Evolutionary conservation across 2,888 invertebrate species (phyloP), one percentile per base, ranked within the genome.

Genomic region (Trissoscelio sp.): DNA sequence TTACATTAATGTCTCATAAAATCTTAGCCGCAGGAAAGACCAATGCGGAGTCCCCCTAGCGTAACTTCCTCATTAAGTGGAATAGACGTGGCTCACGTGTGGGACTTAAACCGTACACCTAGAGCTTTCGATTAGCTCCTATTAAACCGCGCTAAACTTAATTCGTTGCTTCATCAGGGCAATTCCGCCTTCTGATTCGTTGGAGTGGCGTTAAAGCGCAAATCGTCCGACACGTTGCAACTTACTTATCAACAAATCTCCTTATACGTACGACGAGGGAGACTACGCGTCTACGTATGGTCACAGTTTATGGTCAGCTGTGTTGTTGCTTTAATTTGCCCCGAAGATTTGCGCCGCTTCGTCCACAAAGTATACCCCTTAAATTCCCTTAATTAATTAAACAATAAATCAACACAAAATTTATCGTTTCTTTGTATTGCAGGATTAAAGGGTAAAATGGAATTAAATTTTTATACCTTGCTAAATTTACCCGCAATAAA

Each of bases 1-100:
- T 83, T 84, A 83, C 79, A 83, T 83, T 85, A 83, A 84, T 85
- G 83, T 84, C 83, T 82, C 83, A 83, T 85, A 85, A 84, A 84
- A 83, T 83, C 79, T 67, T 81, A 73, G 79, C 70, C 74, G 73
- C 69, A 70, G 48, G 73, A 83, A 78, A 78, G 66, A 72, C 82
- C 73, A 31, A 79, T 74, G 66, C 60, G 58, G 16, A 58, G 42
- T 62, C 66, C 64, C 58, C 58, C 64, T 51, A 67, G 44, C 72
- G 69, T 44, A 79, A 81, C 72, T 80, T 81, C 70, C 80, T 80
- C 81, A 51, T 78, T 80, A 79, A 79, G 51, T 69, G 34, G 62
- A 69, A 67, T 53, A 72, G 77, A 80, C 67, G 57, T 69, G 60
- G 57, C 46, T 74, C 74, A 82, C 70, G 73, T 79, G 70, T 74